Conservation (phyloP, 2,888 invertebrate species). For the Hermodice carunculata region DNA sequence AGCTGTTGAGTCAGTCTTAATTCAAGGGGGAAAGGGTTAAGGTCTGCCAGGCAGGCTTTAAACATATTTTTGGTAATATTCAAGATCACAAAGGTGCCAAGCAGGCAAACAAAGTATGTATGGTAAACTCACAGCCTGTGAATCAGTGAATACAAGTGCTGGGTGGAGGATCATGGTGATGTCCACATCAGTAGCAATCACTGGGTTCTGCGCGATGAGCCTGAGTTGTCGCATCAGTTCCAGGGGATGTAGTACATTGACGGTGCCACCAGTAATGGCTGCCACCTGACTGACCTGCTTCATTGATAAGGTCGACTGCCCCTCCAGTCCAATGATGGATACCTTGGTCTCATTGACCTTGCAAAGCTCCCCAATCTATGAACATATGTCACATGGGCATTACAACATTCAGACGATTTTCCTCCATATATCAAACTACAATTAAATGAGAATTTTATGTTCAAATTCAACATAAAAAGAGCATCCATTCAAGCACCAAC, state of each 20-base stretch:
- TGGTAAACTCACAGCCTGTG: no score
- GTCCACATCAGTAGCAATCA: constrained; percentile 56
- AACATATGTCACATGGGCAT: background rate
- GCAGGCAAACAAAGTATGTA: no score
- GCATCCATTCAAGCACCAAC: no score
- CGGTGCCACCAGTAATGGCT: constrained; percentile 51
- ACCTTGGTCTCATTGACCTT: constrained; percentile 52
- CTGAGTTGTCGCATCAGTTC: constrained; percentile 61
- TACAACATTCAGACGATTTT: no score
- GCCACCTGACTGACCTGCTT: constrained; percentile 50
- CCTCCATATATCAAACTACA: no score
- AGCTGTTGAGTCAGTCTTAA: no score
- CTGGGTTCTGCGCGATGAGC: constrained; percentile 57
- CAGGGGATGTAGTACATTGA: constrained; percentile 56
- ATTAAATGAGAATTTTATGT: no score
- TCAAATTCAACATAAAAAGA: no score
- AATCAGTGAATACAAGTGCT: constrained; percentile 48
- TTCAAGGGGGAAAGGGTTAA: no score
- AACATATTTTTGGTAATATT: no score
- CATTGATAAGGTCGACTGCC: constrained; percentile 39
- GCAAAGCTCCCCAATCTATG: constrained; percentile 58
- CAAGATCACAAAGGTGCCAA: no score
- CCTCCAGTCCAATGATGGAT: constrained; percentile 57
- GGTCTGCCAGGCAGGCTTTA: no score
- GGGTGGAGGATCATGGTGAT: constrained; percentile 55